Percentiles rank a stretch among this genome's conserved stretches.
Evolutionary conservation across 2,113 vertebrate species (phyloP).

Genomic region (Polyodon spathula): DNA sequence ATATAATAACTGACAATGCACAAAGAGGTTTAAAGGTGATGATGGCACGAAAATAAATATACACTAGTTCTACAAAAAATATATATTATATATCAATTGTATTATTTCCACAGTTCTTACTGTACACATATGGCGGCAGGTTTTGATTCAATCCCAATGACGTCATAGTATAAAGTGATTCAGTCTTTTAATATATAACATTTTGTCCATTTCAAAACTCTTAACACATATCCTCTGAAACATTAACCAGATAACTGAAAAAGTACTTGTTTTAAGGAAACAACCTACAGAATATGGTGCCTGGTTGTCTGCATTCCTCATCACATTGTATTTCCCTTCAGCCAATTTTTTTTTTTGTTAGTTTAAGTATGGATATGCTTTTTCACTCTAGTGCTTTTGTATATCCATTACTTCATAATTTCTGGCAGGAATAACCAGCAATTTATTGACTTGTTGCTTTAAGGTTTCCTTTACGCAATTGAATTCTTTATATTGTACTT

Average conservation of each 20-base stretch:
- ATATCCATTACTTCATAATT: constrained; percentile 26
- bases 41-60: too few species aligned
- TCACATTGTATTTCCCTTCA: constrained; percentile 36
- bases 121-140: too few species aligned
- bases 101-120: too few species aligned
- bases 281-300: constrained; percentile 19
- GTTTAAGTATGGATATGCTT: constrained; percentile 36
- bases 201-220: too few species aligned
- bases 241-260: neutral
- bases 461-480: constrained; percentile 25
- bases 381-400: constrained; percentile 27
- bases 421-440: constrained; percentile 26
- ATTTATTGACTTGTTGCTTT: constrained; percentile 33
- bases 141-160: too few species aligned
- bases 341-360: constrained; percentile 41
- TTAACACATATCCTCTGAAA: too few species aligned
- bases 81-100: too few species aligned
- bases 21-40: too few species aligned
- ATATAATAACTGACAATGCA: too few species aligned
- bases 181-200: too few species aligned
- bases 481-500: constrained; percentile 25
- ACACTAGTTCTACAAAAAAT: too few species aligned
- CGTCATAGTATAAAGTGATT: too few species aligned
- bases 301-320: constrained; percentile 37
- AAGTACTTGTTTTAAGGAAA: neutral